phyloP scores from a whole-genome alignment of 2,113 vertebrate genomes.

The Rhea pennata region DNA sequence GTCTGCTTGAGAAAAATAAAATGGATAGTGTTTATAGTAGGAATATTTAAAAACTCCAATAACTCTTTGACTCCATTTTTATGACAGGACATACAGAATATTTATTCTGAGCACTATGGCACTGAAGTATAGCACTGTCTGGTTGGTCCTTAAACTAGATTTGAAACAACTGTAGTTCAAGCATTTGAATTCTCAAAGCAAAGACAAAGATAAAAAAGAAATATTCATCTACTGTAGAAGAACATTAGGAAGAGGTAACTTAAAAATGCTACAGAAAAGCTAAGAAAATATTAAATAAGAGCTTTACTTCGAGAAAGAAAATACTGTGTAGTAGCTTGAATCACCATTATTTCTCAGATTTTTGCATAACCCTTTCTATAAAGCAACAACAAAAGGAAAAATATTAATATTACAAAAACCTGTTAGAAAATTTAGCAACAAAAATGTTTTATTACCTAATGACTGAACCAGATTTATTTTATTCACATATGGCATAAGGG shows the following conservation, averaged over 20 bases:
- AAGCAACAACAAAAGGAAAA: background rate
- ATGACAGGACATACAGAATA: background rate
- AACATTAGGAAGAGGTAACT: background rate
- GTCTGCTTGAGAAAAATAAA: background rate
- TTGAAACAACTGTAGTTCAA: constrained; percentile 18
- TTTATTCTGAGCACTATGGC: background rate
- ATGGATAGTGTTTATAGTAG: background rate
- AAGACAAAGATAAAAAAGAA: constrained; percentile 30
- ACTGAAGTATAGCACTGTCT: background rate
- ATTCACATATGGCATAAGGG: background rate
- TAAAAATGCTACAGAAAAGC: background rate
- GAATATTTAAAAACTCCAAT: background rate
- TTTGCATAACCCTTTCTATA: background rate
- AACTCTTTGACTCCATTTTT: background rate
- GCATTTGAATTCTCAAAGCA: constrained; percentile 23
- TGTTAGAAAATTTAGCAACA: background rate
- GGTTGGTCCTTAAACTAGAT: background rate
- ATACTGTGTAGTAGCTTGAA: background rate
- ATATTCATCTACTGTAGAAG: background rate
- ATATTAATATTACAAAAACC: background rate
- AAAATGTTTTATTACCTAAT: background rate
- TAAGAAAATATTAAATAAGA: background rate
- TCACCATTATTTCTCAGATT: background rate
- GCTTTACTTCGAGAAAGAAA: constrained; percentile 17
- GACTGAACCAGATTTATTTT: background rate